Conservation (phyloP, 1,140 invertebrate genomes). For the Eupristina koningsbergeri region DNA sequence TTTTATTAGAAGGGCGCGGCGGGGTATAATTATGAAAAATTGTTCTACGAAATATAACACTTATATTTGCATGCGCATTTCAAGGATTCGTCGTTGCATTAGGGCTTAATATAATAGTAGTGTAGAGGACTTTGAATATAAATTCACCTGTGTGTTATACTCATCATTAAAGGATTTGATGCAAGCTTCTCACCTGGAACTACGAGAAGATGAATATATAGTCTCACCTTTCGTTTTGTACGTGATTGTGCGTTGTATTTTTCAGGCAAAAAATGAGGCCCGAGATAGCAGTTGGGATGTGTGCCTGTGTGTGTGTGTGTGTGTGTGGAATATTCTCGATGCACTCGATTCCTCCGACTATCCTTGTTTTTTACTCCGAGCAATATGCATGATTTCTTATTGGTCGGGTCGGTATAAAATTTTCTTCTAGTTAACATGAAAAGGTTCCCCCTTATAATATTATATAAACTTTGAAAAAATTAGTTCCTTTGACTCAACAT, state of each 20-base stretch:
- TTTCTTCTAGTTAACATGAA: neutral
- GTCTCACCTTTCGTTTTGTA: neutral
- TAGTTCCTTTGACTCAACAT: neutral
- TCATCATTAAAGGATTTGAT: constrained; percentile 1
- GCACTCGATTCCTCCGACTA: neutral
- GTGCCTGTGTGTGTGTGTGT: no score
- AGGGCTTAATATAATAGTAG: neutral
- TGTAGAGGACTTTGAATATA: neutral
- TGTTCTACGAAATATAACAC: neutral
- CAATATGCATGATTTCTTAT: neutral
- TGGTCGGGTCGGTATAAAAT: neutral
- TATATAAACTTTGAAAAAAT: neutral
- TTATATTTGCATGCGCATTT: neutral
- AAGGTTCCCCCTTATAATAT: neutral
- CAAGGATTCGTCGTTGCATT: neutral
- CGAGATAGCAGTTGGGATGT: no score
- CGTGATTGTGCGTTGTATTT: constrained; percentile 5
- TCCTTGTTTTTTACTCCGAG: neutral
- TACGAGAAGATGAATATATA: constrained; percentile 9
- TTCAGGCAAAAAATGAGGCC: neutral
- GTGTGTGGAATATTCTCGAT: neutral
- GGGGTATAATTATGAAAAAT: neutral
- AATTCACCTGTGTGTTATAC: neutral
- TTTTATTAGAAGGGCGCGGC: neutral
- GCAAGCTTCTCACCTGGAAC: neutral